phyloP scores from a whole-genome alignment of 2,888 invertebrate species.

The Clusia tigrina region DNA sequence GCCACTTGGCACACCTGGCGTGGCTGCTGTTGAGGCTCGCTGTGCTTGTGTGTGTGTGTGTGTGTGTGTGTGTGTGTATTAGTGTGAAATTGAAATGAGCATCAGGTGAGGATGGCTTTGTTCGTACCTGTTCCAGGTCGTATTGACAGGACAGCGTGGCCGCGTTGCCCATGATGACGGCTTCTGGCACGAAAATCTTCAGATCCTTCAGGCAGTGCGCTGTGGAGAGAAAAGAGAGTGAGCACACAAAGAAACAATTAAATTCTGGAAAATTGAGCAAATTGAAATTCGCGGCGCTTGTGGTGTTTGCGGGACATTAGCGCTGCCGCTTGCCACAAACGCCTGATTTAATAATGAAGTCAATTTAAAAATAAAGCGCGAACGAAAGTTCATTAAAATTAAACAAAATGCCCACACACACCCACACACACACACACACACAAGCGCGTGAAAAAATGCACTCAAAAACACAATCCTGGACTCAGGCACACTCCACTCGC shows the following conservation, averaged over 20 bases:
- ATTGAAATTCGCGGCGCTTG: too few relatives aligned
- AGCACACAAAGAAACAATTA: conserved; percentile 30
- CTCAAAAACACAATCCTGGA: background rate
- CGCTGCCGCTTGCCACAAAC: background rate
- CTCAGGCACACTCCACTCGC: too few relatives aligned
- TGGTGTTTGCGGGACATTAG: background rate
- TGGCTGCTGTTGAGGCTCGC: too few relatives aligned
- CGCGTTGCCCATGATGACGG: conserved; percentile 65
- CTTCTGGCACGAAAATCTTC: conserved; percentile 65
- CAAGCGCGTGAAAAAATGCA: background rate
- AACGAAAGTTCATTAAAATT: background rate
- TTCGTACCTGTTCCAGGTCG: conserved; percentile 64
- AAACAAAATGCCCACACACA: background rate
- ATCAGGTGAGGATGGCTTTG: background rate
- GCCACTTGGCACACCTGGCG: too few relatives aligned
- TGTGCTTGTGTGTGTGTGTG: too few relatives aligned
- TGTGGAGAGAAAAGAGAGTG: too few relatives aligned
- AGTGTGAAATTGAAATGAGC: background rate
- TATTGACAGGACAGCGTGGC: conserved; percentile 65
- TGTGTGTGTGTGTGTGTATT: too few relatives aligned
- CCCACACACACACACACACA: background rate
- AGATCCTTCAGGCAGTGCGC: conserved; percentile 64
- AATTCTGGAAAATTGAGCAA: background rate
- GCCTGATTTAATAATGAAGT: background rate
- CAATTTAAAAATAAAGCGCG: background rate